phyloP scores from a whole-genome alignment of 1,140 invertebrate genomes.

The Macrosteles quadrilineatus region DNA sequence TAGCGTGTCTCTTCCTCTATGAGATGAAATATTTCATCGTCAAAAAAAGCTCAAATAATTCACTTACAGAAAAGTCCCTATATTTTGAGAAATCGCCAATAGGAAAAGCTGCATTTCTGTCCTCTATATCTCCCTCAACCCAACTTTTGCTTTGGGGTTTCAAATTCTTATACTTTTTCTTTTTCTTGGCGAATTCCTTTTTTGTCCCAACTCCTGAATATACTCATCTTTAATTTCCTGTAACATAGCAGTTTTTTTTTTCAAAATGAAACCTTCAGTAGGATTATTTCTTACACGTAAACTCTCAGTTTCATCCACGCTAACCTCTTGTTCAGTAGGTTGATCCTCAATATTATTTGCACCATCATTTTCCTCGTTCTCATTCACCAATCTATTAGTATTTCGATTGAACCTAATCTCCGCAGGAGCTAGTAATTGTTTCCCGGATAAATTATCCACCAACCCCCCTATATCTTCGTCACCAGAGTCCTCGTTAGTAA shows the following conservation, averaged over 20 bases:
- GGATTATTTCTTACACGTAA: neutral
- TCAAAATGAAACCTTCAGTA: slow-evolving; percentile 4
- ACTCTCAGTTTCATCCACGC: neutral
- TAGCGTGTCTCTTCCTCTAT: slow-evolving; percentile 34
- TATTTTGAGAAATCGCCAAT: slow-evolving; percentile 27
- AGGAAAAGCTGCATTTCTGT: slow-evolving; percentile 29
- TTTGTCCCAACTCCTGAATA: neutral
- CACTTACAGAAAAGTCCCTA: slow-evolving; percentile 30
- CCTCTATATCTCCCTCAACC: slow-evolving; percentile 29
- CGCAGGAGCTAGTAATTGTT: slow-evolving; percentile 33
- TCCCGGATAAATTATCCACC: slow-evolving; percentile 37
- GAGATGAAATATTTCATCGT: slow-evolving; percentile 38
- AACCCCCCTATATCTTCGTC: slow-evolving; percentile 39
- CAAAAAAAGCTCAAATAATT: slow-evolving; percentile 38
- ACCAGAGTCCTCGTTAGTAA: slow-evolving; percentile 38
- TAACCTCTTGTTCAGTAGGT: neutral
- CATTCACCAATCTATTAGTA: slow-evolving; percentile 25
- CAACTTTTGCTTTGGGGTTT: slow-evolving; percentile 30
- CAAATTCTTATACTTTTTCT: neutral
- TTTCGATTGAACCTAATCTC: slow-evolving; percentile 31
- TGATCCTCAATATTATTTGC: neutral
- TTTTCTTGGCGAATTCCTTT: neutral
- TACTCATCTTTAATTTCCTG: neutral
- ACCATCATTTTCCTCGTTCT: slow-evolving; percentile 1
- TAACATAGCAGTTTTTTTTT: slow-evolving; percentile 1